Evolutionary conservation across 2,888 invertebrate genomes (phyloP).

Genomic region (Malachius bipustulatus): DNA sequence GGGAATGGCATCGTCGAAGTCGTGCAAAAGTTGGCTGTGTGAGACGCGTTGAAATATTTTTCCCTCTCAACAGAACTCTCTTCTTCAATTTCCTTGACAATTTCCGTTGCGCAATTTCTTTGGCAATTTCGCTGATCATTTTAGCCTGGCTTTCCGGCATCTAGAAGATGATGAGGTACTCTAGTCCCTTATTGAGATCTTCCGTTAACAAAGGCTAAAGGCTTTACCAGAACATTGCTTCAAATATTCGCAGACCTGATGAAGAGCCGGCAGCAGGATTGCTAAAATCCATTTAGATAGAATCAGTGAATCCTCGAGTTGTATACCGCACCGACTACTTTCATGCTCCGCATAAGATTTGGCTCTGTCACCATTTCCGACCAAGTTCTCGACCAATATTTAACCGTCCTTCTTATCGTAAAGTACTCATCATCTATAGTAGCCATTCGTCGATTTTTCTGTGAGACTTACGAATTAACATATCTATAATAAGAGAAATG

Average conservation of each 20-base stretch:
- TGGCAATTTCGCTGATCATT: too few species aligned
- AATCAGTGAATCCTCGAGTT: conserved; percentile 2
- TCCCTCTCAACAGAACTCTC: too few species aligned
- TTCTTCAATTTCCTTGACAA: too few species aligned
- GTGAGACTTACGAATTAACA: neutral
- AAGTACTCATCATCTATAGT: conserved; percentile 1
- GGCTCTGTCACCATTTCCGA: conserved; percentile 1
- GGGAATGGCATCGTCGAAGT: too few species aligned
- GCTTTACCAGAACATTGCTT: conserved; percentile 1
- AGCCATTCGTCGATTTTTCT: neutral
- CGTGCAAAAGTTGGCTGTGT: too few species aligned
- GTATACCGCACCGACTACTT: conserved; percentile 1
- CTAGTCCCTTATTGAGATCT: too few species aligned
- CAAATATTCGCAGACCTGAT: conserved; percentile 3
- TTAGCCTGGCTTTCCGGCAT: too few species aligned
- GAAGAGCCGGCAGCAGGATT: neutral
- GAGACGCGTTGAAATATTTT: too few species aligned
- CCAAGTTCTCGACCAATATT: conserved; percentile 1
- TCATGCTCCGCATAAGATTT: conserved; percentile 1
- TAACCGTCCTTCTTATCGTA: too few species aligned
- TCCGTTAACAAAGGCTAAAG: neutral
- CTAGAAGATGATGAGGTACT: too few species aligned
- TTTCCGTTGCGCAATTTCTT: too few species aligned
- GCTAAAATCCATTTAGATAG: neutral
- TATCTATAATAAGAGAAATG: neutral